Base-by-base conservation (phyloP, 2,113 vertebrate genomes). In the Gymnocephalus cernua region DNA sequence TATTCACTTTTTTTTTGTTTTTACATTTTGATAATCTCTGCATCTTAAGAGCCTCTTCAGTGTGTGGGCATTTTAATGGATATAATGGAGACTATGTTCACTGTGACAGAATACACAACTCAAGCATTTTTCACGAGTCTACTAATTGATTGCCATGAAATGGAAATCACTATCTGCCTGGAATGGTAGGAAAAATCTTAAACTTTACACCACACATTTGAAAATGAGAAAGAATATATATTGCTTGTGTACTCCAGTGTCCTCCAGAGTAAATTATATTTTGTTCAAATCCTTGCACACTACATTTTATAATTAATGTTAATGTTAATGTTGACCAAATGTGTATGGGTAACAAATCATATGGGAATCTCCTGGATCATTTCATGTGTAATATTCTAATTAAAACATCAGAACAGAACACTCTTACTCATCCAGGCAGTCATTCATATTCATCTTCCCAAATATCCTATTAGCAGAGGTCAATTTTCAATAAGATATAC, bases 71-170 rank as follows among this genome's bases (percentile, higher is more conserved):
- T 35, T 54, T 23, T 67, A 41, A 10, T 56, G 11, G 7, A 19
- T 21, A 54, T 56, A 12, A 66, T 54, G 32, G 32, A 74, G 47
- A 27, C n/a, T 19, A 41, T 62, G 59, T 58, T 87, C 35, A 58
- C n/a, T 15, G 7, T 81, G 68, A 74, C 32, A 50, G 47, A 85
- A 75, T 67, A 25, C 21, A 69, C 38, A 73, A 23, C 19, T 67
- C 47, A 15, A 21, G 59, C 32, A 62, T 62, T 35, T 74, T 62
- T 50, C 18, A 53, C 6, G 8, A 32, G 27, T 51, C 45, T 51
- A 47, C 27, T 67, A 67, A 67, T 68, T 68, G 27, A 68, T 32
- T 51, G 27, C 6, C 65, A 51, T 67, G 13, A 67, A 32, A 50
- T 67, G 5, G 47, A 67, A 67, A 32, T 3, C 5, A 21, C n/a